These are phyloP conservation scores for Calameuta filiformis DNA, from an alignment of 2,888 invertebrate species.

Conservation along the genomic window DNA sequence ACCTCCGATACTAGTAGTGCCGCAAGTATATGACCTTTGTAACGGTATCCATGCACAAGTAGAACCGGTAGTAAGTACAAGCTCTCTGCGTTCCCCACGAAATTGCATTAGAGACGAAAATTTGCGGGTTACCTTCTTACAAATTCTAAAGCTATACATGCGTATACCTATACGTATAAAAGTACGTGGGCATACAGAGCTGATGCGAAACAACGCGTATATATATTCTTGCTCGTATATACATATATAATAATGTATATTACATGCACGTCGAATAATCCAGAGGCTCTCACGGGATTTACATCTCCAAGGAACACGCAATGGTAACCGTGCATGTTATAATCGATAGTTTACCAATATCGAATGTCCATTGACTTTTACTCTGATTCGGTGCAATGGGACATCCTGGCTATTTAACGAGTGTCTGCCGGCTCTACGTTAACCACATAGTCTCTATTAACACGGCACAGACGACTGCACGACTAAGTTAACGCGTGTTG, in stretches of 20 bases:
- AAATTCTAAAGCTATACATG: background rate
- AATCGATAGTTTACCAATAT: background rate
- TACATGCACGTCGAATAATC: background rate
- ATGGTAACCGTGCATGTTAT: background rate
- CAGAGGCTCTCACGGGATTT: background rate
- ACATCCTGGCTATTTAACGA: background rate
- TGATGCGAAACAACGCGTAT: background rate
- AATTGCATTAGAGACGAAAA: background rate
- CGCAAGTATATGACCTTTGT: background rate
- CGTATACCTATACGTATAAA: background rate
- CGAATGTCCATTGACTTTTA: background rate
- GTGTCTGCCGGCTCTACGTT: background rate
- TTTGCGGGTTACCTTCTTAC: background rate
- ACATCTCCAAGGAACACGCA: background rate
- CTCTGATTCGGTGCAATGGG: background rate
- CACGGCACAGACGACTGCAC: conserved; percentile 40
- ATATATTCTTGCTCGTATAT: too few species aligned
- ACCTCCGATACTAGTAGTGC: background rate
- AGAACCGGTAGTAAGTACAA: background rate
- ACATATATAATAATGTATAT: background rate
- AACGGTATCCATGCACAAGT: background rate
- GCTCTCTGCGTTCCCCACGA: background rate
- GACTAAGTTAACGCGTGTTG: conserved; percentile 37
- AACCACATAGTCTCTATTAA: background rate
- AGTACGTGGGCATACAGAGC: background rate